Base-by-base conservation (phyloP, 1,140 invertebrate species). In the Pinna nobilis region DNA sequence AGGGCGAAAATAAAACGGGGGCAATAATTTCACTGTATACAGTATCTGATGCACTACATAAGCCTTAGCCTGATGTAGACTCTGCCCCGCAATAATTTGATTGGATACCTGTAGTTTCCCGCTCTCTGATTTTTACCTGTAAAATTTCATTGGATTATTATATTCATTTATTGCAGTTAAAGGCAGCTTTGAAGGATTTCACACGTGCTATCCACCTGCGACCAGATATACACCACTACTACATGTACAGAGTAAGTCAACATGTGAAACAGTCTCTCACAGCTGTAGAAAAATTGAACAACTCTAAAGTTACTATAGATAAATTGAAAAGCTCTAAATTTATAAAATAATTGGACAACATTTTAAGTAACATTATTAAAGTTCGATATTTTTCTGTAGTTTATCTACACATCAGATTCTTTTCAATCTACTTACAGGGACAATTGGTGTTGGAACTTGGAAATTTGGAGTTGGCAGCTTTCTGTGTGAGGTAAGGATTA, bases 231-330 rank as follows among this genome's bases (percentile, higher is more conserved):
- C 82, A 84, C 13, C 82, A 88, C 66, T 85, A 84, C 68, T 88
- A 88, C 72, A 88, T 88, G 85, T 86, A 86, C 64, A 84, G 86
- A 75, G 87, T 88, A 77, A 80, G 82, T 78, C n/a, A n/a, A n/a
- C n/a, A 5, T n/a, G 9, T 25, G 33, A 3, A 7, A 13, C 18
- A 1, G 23, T n/a, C 15, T 51, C 15, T 0, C 3, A 47, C 1
- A 18, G n/a, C n/a, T n/a, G n/a, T n/a, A n/a, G n/a, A n/a, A n/a
- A n/a, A n/a, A n/a, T n/a, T n/a, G n/a, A n/a, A n/a, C n/a, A n/a
- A n/a, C n/a, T n/a, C n/a, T n/a, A n/a, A n/a, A n/a, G n/a, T n/a
- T n/a, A n/a, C n/a, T n/a, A n/a, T n/a, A n/a, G n/a, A n/a, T n/a
- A n/a, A n/a, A n/a, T n/a, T n/a, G n/a, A n/a, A n/a, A n/a, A n/a